These are phyloP conservation scores for Eupelmus urozonus DNA, from an alignment of 2,888 invertebrate species.

Conservation along the genomic window DNA sequence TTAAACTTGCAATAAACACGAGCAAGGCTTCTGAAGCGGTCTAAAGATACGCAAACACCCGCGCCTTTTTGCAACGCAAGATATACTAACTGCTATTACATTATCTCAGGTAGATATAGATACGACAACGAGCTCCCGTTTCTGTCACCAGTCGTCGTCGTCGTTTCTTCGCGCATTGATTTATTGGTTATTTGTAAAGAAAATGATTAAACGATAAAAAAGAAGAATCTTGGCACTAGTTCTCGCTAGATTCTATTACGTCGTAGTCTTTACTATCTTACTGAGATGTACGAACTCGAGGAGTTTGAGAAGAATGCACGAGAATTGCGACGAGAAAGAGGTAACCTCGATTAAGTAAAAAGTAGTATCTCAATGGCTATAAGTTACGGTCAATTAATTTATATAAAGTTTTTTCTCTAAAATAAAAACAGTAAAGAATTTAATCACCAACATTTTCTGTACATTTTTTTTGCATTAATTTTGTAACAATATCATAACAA, in stretches of 20 bases:
- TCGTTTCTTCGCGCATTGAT: slow-evolving; percentile 16
- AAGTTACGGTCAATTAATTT: too few relatives aligned
- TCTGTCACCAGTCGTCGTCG: slow-evolving; percentile 3
- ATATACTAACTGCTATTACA: neutral
- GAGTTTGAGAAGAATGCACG: slow-evolving; percentile 34
- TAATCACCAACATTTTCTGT: too few relatives aligned
- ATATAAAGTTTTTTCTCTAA: too few relatives aligned
- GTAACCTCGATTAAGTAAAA: slow-evolving; percentile 24
- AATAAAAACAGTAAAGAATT: too few relatives aligned
- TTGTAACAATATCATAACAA: too few relatives aligned
- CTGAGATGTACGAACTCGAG: slow-evolving; percentile 42
- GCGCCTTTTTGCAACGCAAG: neutral
- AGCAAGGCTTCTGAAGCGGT: too few relatives aligned
- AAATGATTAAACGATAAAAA: slow-evolving; percentile 45
- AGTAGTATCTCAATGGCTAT: too few relatives aligned
- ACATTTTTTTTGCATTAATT: too few relatives aligned
- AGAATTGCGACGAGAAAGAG: slow-evolving; percentile 20
- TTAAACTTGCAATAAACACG: too few relatives aligned
- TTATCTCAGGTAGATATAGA: slow-evolving; percentile 7
- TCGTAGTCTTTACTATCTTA: neutral
- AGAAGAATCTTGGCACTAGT: slow-evolving; percentile 5
- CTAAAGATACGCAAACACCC: neutral
- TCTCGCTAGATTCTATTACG: neutral
- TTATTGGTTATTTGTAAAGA: slow-evolving; percentile 49
- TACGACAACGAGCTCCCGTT: neutral